Conservation (phyloP, 2,113 vertebrate species). For the Scatophagus argus region DNA sequence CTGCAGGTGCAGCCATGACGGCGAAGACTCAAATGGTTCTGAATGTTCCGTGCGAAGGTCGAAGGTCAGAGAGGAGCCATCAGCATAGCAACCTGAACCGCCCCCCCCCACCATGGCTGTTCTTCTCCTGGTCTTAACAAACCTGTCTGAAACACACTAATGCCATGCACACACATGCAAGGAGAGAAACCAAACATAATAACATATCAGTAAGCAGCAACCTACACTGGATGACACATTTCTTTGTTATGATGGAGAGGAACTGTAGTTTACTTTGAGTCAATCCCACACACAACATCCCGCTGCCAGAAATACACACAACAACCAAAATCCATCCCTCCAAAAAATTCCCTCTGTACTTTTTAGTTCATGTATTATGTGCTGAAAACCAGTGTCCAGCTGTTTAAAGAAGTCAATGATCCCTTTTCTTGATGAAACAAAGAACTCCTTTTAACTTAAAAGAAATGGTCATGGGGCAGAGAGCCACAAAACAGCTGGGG, state of each 20-base stretch:
- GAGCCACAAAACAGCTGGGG: not conserved
- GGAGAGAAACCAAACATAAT: not conserved
- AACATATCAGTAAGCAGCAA: not conserved
- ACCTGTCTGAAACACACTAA: slow-evolving; percentile 57
- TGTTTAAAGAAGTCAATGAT: not conserved
- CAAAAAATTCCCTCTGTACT: not conserved
- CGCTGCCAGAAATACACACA: not conserved
- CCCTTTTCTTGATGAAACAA: not conserved
- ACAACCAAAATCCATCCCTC: not conserved
- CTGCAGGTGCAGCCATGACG: slow-evolving; percentile 57
- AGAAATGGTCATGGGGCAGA: not conserved
- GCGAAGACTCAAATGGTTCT: slow-evolving; percentile 46
- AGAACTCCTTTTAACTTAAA: not conserved
- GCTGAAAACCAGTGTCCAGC: not conserved
- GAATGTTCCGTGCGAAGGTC: slow-evolving; percentile 59
- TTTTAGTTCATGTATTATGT: not conserved
- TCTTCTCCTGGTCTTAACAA: slow-evolving; percentile 72
- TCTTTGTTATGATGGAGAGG: not conserved
- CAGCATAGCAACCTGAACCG: slow-evolving; percentile 56
- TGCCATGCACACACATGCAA: slow-evolving; percentile 8
- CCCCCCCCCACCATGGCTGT: slow-evolving; percentile 49
- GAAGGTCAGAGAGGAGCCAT: slow-evolving; percentile 75
- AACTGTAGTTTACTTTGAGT: not conserved
- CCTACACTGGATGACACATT: not conserved
- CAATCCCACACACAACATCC: not conserved